phyloP scores from a whole-genome alignment of 2,888 invertebrate species.

The Bombyx huttoni region DNA sequence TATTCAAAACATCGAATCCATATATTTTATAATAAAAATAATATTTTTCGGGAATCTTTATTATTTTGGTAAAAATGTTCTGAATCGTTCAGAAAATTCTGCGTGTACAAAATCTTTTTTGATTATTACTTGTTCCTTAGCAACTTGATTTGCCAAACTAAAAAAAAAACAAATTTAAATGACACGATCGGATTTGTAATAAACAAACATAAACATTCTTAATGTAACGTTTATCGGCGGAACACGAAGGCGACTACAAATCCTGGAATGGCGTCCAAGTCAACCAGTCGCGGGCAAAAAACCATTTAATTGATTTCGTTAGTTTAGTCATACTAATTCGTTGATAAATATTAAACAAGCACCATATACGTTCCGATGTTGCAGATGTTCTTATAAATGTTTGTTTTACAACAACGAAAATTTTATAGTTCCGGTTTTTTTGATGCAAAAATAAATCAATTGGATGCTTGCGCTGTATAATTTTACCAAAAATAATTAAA shows the following conservation, averaged over 20 bases:
- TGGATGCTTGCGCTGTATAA: background rate
- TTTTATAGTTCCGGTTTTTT: conserved; percentile 33
- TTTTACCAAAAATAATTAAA: no score
- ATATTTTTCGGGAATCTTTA: no score
- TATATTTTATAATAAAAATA: no score
- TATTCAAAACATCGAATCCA: no score
- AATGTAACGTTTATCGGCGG: conserved; percentile 9
- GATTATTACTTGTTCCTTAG: no score
- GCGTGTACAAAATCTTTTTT: no score
- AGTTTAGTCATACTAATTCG: conserved; percentile 62
- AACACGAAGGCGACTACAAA: conserved; percentile 27
- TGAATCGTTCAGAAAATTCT: no score
- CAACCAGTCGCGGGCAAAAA: conserved; percentile 43
- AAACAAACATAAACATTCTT: background rate
- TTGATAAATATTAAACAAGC: conserved; percentile 56
- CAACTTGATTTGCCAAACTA: background rate
- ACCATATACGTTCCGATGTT: conserved; percentile 44
- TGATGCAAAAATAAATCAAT: conserved; percentile 3
- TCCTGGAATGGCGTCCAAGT: conserved; percentile 30
- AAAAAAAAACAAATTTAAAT: background rate
- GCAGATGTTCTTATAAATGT: conserved; percentile 38
- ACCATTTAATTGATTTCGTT: conserved; percentile 58
- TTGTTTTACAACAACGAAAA: conserved; percentile 34
- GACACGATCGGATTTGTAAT: background rate
- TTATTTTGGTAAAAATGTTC: no score